These are phyloP conservation scores for Stigmatopora argus DNA, from an alignment of 2,113 vertebrate genomes.

Conservation along the genomic window DNA sequence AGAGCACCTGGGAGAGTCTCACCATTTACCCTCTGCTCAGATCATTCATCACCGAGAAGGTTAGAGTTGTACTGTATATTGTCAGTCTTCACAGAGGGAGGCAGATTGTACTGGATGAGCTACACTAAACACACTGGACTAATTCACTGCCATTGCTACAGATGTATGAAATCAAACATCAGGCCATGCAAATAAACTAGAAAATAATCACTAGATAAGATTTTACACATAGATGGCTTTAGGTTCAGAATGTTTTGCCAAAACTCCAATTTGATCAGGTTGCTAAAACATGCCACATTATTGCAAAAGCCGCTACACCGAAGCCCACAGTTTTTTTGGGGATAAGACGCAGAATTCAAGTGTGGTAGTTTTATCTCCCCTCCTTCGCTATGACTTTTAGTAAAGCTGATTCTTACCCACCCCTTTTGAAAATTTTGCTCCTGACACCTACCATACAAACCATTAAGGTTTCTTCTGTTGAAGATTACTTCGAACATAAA, in stretches of 20 bases:
- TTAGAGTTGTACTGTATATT: conserved; percentile 8
- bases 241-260: not conserved
- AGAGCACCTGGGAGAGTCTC: conserved; percentile 35
- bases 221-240: not conserved
- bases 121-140: conserved; percentile 5
- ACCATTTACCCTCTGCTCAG: conserved; percentile 61
- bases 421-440: no score
- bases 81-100: conserved; percentile 5
- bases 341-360: not conserved
- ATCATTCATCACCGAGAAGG: conserved; percentile 46
- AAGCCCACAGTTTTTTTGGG: not conserved
- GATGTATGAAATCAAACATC: not conserved
- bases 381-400: not conserved
- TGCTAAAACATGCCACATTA: not conserved
- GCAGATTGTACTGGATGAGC: conserved; percentile 14
- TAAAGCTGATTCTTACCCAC: not conserved
- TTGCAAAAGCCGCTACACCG: not conserved
- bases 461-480: not conserved
- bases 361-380: conserved; percentile 1
- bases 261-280: not conserved
- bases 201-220: not conserved
- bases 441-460: no score
- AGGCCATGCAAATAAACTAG: not conserved
- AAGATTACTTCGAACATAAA: conserved; percentile 26
- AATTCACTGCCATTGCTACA: not conserved